phyloP scores from a whole-genome alignment of 2,888 invertebrate species.

The Lasioglossum morio region DNA sequence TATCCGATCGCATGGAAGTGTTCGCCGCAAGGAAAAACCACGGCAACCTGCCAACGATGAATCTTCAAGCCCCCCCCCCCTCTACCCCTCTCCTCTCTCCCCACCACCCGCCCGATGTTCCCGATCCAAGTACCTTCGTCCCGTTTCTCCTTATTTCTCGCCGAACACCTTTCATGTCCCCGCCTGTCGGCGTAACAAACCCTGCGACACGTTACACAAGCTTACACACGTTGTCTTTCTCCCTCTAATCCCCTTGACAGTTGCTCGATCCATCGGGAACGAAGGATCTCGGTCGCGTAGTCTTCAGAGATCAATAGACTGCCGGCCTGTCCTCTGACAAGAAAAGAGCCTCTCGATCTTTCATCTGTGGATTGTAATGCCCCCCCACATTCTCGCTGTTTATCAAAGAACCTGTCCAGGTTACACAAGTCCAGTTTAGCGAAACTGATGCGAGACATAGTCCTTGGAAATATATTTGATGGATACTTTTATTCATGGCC shows the following conservation, averaged over 20 bases:
- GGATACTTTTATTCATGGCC: too few relatives aligned
- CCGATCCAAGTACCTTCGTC: conserved; percentile 18
- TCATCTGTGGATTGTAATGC: not conserved
- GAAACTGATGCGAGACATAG: too few relatives aligned
- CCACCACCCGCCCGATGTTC: conserved; percentile 15
- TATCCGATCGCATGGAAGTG: conserved; percentile 51
- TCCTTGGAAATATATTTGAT: too few relatives aligned
- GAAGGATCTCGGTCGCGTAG: conserved; percentile 37
- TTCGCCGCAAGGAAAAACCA: conserved; percentile 54
- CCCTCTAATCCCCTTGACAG: conserved; percentile 39
- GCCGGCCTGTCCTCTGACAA: conserved; percentile 37
- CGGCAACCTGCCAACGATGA: conserved; percentile 70
- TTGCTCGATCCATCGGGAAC: conserved; percentile 42
- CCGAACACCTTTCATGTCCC: not conserved
- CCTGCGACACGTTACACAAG: conserved; percentile 38
- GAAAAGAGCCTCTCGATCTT: conserved; percentile 37
- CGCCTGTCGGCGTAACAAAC: conserved; percentile 10
- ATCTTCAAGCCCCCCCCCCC: conserved; percentile 32
- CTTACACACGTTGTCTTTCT: conserved; percentile 21
- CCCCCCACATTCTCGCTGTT: not conserved
- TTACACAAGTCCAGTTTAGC: not conserved
- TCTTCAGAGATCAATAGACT: conserved; percentile 52
- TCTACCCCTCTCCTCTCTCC: too few relatives aligned
- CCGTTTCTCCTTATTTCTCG: conserved; percentile 37
- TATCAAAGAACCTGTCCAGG: not conserved